Conservation (phyloP, 1,140 invertebrate genomes). For the Chelonus insularis region DNA sequence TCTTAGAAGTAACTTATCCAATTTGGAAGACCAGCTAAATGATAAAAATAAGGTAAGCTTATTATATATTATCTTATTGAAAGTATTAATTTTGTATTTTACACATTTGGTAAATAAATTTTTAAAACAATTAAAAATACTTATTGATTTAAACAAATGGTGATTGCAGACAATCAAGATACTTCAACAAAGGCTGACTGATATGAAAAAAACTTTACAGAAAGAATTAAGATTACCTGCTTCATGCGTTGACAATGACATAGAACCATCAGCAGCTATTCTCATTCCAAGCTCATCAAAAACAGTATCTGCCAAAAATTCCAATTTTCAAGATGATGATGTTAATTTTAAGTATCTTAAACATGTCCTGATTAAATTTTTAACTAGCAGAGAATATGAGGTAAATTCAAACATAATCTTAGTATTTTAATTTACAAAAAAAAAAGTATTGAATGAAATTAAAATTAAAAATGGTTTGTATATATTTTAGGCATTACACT, state of each 20-base stretch:
- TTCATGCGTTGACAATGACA: constrained; percentile 49
- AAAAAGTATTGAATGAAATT: constrained; percentile 14
- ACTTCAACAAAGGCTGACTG: constrained; percentile 80
- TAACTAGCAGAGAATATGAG: constrained; percentile 83
- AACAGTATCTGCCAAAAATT: constrained; percentile 55
- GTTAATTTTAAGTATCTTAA: constrained; percentile 88
- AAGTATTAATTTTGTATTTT: no score
- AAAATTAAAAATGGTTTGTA: background rate
- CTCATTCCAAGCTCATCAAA: constrained; percentile 62
- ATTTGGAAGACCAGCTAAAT: constrained; percentile 73
- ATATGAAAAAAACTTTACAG: constrained; percentile 90
- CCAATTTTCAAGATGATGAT: constrained; percentile 64
- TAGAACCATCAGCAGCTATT: constrained; percentile 52
- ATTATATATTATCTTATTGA: constrained; percentile 44
- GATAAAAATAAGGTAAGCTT: constrained; percentile 58
- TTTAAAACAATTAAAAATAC: no score
- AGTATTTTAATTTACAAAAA: no score
- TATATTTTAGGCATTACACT: constrained; percentile 83
- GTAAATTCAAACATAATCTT: no score
- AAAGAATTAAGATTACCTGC: constrained; percentile 72
- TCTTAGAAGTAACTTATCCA: constrained; percentile 65
- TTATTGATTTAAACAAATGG: no score
- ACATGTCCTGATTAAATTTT: constrained; percentile 89
- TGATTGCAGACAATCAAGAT: constrained; percentile 86
- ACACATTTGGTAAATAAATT: no score